phyloP scores from a whole-genome alignment of 2,888 invertebrate species.

The Caenorhabditis sp. region DNA sequence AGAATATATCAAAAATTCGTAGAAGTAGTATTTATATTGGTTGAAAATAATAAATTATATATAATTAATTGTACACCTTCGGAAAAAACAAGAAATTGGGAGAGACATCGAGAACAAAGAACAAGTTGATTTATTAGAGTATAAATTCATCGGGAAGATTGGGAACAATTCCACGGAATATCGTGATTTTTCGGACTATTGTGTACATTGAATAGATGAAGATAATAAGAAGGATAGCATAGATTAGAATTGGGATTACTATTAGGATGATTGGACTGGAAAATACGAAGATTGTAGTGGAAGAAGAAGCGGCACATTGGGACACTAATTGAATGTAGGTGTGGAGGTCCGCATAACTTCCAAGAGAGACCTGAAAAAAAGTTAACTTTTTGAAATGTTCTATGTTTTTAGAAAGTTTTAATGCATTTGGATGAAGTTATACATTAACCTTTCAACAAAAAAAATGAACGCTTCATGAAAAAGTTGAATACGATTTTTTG shows the following conservation, averaged over 20 bases:
- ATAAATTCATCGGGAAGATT: slow-evolving; percentile 1
- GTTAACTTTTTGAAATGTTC: too few species aligned
- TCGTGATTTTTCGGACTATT: slow-evolving; percentile 30
- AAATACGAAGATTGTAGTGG: slow-evolving; percentile 3
- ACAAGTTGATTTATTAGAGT: background rate
- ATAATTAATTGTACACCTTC: background rate
- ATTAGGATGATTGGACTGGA: slow-evolving; percentile 32
- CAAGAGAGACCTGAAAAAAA: slow-evolving; percentile 33
- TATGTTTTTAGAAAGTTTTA: too few species aligned
- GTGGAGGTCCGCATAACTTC: slow-evolving; percentile 39
- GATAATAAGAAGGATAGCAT: slow-evolving; percentile 25
- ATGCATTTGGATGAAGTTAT: too few species aligned
- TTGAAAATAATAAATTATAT: background rate
- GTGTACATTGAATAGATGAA: slow-evolving; percentile 40
- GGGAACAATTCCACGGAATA: slow-evolving; percentile 23
- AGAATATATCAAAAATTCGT: too few species aligned
- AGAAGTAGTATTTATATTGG: background rate
- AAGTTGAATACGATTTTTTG: too few species aligned
- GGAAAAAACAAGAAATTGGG: background rate
- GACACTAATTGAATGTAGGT: slow-evolving; percentile 42
- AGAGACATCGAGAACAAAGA: background rate
- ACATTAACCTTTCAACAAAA: too few species aligned
- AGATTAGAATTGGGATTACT: slow-evolving; percentile 35
- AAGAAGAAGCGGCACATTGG: slow-evolving; percentile 12
- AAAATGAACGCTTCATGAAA: too few species aligned